Percentiles rank a stretch among this genome's conserved stretches.
phyloP scores from a whole-genome alignment of 2,888 invertebrate species.

The Scelioninae gen. 1 region DNA sequence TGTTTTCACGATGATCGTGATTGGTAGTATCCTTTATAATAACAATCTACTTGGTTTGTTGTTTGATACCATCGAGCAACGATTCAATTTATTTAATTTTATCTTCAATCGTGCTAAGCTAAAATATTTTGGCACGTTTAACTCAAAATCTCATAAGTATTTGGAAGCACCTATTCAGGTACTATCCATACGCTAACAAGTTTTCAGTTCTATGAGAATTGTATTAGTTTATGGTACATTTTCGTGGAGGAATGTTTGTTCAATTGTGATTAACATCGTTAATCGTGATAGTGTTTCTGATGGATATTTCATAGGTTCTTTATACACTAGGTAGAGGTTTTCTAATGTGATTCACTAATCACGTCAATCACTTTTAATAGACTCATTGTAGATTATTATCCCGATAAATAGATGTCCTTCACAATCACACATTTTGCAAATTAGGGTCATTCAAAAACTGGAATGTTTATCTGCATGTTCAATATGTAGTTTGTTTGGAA shows the following conservation, averaged over 20 bases:
- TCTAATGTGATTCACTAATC: slow-evolving; percentile 26
- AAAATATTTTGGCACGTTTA: slow-evolving; percentile 73
- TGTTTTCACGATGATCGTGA: slow-evolving; percentile 80
- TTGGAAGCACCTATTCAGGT: slow-evolving; percentile 81
- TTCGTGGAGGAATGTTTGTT: slow-evolving; percentile 32
- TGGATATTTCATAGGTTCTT: neutral
- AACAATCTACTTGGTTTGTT: slow-evolving; percentile 80
- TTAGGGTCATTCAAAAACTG: neutral
- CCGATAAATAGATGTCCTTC: neutral
- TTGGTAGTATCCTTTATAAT: slow-evolving; percentile 81
- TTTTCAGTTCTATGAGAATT: slow-evolving; percentile 11
- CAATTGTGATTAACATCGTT: slow-evolving; percentile 5
- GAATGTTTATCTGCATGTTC: neutral
- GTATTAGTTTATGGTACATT: slow-evolving; percentile 20
- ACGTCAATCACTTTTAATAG: slow-evolving; percentile 12
- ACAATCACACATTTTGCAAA: neutral
- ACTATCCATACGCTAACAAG: slow-evolving; percentile 65
- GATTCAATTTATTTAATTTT: slow-evolving; percentile 76
- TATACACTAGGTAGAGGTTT: slow-evolving; percentile 17
- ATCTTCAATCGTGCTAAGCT: slow-evolving; percentile 74
- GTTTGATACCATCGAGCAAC: slow-evolving; percentile 78
- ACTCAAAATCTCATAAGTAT: slow-evolving; percentile 76
- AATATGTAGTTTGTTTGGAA: neutral
- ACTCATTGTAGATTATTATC: neutral
- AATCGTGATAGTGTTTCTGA: neutral